Evolutionary conservation across 2,113 vertebrate species (phyloP), one percentile per base, ranked within the genome.

Genomic region (Xenopus borealis): DNA sequence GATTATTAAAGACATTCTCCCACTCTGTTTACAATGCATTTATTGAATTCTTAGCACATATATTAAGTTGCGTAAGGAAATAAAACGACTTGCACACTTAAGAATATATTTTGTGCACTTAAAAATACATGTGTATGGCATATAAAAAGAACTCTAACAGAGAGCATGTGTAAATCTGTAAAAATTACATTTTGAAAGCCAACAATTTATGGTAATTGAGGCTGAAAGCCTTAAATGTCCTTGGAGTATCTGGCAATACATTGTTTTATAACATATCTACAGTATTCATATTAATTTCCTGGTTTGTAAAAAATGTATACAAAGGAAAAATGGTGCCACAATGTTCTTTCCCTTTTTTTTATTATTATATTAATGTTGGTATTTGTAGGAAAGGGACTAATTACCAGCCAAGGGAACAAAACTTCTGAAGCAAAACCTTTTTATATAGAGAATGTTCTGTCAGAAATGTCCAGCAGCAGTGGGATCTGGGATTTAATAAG

Each of bases 1-100:
- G 62, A 65, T 57, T 73, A 72, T 73, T 73, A 66, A 73, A 66
- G 47, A 44, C 40, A n/a, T 66, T 73, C 33, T 65, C 12, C 62
- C 57, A 14, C 30, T 58, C 50, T 10, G 13, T 66, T 66, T 65
- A 55, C 53, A 16, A 3, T n/a, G 12, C 57, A 50, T 66, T 73
- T 73, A 30, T 33, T 45, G 52, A 73, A 73, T 50, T 10, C 40
- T 66, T 66, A 66, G 63, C 33, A 66, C 50, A 73, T 73, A 66
- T 33, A 44, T 73, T 62, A 66, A 62, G 50, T 57, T 58, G 65
- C 14, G 47, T 33, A 45, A 47, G 30, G 65, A 44, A 23, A 58
- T 14, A 66, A 73, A 73, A 73, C n/a, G 20, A 40, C 55, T 64
- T 55, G 53, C 20, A 19, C 27, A 10, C 18, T 72, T 40, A 72